Percentiles rank a stretch among this genome's conserved stretches.
Evolutionary conservation across 2,113 vertebrate species (phyloP).

Genomic region (Pluvianellus socialis): DNA sequence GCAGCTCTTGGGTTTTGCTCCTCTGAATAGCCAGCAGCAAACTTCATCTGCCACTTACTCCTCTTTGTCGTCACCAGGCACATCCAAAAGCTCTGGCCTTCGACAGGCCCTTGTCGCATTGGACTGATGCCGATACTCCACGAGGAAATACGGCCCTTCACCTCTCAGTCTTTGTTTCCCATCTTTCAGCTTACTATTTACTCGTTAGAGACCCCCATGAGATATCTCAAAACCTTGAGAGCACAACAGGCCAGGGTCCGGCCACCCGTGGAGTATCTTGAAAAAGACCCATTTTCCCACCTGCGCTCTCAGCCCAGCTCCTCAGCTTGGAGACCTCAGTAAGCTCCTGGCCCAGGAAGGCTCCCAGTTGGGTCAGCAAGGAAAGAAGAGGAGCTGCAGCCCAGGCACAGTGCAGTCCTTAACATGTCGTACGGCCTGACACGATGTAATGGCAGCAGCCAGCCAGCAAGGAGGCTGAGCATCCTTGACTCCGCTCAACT

Average conservation of each 20-base stretch:
- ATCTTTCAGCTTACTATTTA: not conserved
- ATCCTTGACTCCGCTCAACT: not conserved
- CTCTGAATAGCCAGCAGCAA: not conserved
- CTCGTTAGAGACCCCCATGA: not conserved
- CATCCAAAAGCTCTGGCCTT: not conserved
- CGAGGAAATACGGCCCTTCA: not conserved
- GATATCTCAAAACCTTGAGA: not conserved
- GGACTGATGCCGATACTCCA: not conserved
- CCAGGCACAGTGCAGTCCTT: not conserved
- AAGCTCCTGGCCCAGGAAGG: not conserved
- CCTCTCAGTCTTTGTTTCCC: not conserved
- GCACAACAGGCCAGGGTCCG: not conserved
- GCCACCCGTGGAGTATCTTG: not conserved
- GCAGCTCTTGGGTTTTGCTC: not conserved
- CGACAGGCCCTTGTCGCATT: not conserved
- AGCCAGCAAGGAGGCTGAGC: not conserved
- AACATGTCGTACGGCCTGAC: fast-evolving
- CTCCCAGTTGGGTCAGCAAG: not conserved
- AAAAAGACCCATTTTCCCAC: not conserved
- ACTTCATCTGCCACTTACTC: not conserved
- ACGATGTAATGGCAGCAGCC: not conserved
- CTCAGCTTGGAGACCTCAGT: not conserved
- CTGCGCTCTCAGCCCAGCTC: not conserved
- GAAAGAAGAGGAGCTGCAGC: not conserved
- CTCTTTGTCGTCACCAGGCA: not conserved